Conservation (phyloP, 2,797 vertebrate species). For the Anabacerthia variegaticeps region DNA sequence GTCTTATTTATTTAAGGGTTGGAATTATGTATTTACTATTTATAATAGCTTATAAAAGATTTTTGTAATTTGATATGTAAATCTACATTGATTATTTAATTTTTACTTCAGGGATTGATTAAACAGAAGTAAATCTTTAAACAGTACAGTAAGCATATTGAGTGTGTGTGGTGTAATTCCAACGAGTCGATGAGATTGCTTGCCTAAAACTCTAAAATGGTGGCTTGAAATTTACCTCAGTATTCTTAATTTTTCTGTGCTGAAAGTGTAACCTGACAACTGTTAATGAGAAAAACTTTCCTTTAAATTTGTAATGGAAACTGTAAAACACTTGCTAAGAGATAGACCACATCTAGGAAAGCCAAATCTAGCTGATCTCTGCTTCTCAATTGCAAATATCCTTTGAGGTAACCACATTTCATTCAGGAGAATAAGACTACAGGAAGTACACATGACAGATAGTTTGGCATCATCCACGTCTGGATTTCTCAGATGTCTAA, state of each 20-base stretch:
- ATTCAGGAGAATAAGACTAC: conserved; percentile 1
- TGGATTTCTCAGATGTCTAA: not conserved
- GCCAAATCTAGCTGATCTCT: conserved; percentile 14
- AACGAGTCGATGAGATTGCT: not conserved
- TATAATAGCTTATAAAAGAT: not conserved
- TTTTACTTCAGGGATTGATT: not conserved
- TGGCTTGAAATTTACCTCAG: not conserved
- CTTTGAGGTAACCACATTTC: conserved; percentile 19
- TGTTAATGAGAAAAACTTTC: conserved; percentile 50
- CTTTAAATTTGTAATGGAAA: conserved; percentile 1
- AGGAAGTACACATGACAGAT: not conserved
- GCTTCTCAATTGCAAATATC: not conserved
- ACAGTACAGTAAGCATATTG: not conserved
- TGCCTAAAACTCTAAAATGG: not conserved
- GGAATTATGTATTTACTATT: not conserved
- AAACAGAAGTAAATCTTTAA: not conserved
- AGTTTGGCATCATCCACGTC: not conserved
- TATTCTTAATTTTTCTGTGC: not conserved
- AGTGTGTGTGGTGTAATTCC: not conserved
- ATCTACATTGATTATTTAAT: not conserved
- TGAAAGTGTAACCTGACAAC: conserved; percentile 24
- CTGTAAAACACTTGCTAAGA: not conserved
- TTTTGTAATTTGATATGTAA: not conserved
- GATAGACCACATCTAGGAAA: not conserved
- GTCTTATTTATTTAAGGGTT: not conserved